Evolutionary conservation across 2,888 invertebrate species (phyloP), one percentile per base, ranked within the genome.

Genomic region (Lissonota sp.): DNA sequence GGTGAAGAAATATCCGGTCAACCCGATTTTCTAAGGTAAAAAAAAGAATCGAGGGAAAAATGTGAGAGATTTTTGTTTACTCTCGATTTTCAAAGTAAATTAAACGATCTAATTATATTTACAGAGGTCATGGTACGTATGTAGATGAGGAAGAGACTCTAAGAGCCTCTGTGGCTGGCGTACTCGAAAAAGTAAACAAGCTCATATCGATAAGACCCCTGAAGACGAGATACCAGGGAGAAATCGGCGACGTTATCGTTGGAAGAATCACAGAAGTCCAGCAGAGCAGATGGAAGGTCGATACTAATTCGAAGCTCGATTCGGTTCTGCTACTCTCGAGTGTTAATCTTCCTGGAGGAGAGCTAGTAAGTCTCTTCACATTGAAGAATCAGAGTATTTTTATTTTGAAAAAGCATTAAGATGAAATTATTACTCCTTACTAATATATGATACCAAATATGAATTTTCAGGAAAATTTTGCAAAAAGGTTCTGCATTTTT

Each of bases 261-360:
- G 99, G 99, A 0, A 94, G 99, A 64, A 96, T 99, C 40, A 95
- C 97, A 0, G 98, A 99, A 92, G 98, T 99, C 0, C 98, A 98
- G 89, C 97, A 98, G 88, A 96, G 96, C 88, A 94, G 98, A 79
- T 99, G 99, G 99, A 98, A 98, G 92, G 97, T 99, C 1, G 97
- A 99, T 88, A 98, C 98, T 0, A 98, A 98, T 93, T 96, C 98
- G 0, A 95, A 98, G 72, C 93, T 97, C 89, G 98, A 98, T 93
- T 97, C 98, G 0, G 94, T 97, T 57, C 94, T 99, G 8, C 94
- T 97, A 80, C 93, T 99, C 14, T 98, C 98, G 0, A 97, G 98
- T 44, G 98, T 99, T 0, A 99, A 99, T 94, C 94, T 99, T 82
- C 99, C 99, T n/a, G 99, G 99, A 40, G 97, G 98, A 72, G 99